These are phyloP conservation scores for Cyanoderma ruficeps DNA, from an alignment of 2,113 vertebrate genomes.

Conservation along the genomic window DNA sequence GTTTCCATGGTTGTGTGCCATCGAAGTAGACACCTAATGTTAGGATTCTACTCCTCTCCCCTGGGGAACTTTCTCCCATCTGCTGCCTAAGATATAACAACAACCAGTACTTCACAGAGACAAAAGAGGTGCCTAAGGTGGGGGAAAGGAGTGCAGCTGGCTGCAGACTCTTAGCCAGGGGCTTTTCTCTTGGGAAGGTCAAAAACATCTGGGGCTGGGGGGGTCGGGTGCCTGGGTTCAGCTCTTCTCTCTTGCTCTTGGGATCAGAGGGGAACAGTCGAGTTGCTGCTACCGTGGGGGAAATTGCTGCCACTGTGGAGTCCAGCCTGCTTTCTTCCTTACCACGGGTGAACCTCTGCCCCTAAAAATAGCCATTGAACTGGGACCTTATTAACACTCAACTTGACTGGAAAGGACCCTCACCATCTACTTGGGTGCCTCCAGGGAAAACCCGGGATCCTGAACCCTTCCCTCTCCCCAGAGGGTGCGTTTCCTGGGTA, in stretches of 20 bases:
- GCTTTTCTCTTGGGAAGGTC: background rate
- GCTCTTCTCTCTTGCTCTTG: rapidly evolving
- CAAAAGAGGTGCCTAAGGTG: background rate
- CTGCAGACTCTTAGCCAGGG: background rate
- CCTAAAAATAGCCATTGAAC: background rate
- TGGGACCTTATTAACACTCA: background rate
- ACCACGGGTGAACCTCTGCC: background rate
- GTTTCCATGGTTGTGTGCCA: background rate
- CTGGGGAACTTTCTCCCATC: background rate
- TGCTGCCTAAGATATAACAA: background rate
- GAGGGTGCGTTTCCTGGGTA: rapidly evolving
- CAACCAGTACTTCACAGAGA: background rate
- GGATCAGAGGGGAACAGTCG: rapidly evolving
- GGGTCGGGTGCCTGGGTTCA: background rate
- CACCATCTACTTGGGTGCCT: background rate
- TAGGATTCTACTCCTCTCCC: background rate
- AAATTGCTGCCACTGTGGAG: background rate
- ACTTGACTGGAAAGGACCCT: background rate
- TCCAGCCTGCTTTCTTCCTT: background rate
- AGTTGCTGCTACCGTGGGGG: rapidly evolving
- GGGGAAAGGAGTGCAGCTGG: background rate
- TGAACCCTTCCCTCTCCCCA: rapidly evolving
- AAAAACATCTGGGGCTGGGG: background rate
- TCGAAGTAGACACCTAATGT: background rate
- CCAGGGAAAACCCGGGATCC: background rate